These are phyloP conservation scores for Cottus gobio DNA, from an alignment of 2,113 vertebrate species.

Conservation along the genomic window DNA sequence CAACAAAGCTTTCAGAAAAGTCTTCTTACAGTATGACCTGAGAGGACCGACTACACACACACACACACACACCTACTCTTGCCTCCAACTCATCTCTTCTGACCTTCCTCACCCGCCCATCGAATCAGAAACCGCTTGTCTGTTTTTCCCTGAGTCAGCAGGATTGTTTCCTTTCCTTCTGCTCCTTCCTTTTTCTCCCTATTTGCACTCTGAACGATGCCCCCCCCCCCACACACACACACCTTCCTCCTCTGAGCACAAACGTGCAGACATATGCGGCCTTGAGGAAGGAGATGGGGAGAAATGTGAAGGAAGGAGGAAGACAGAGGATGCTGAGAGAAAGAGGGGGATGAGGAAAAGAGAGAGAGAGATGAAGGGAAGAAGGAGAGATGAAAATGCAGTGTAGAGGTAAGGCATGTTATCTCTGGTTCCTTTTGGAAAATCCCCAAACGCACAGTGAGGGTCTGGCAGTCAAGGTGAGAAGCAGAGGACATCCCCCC, in stretches of 20 bases:
- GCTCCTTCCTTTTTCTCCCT: constrained; percentile 7
- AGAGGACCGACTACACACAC: constrained; percentile 12
- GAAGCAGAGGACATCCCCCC: constrained; percentile 78
- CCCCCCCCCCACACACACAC: background rate
- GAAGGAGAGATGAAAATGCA: constrained; percentile 6
- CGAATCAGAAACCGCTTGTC: constrained; percentile 57
- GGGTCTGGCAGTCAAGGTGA: constrained; percentile 82
- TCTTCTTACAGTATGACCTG: constrained; percentile 40
- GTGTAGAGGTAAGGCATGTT: constrained; percentile 16
- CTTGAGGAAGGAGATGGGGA: constrained; percentile 21
- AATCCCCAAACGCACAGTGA: constrained; percentile 79
- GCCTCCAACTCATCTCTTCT: constrained; percentile 47
- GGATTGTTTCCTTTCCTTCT: constrained; percentile 46
- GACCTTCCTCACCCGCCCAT: constrained; percentile 66
- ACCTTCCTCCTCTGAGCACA: constrained; percentile 22
- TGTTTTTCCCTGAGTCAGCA: constrained; percentile 75
- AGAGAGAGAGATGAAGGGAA: background rate
- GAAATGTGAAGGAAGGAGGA: constrained; percentile 5
- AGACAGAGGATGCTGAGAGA: background rate
- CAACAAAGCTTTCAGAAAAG: constrained; percentile 43
- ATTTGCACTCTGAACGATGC: constrained; percentile 16
- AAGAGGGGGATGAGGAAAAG: background rate
- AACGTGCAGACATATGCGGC: constrained; percentile 29
- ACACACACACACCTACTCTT: constrained; percentile 10
- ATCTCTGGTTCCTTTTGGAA: constrained; percentile 73